Conservation (phyloP, 23 tunicate species). For the Ascidia mentula region DNA sequence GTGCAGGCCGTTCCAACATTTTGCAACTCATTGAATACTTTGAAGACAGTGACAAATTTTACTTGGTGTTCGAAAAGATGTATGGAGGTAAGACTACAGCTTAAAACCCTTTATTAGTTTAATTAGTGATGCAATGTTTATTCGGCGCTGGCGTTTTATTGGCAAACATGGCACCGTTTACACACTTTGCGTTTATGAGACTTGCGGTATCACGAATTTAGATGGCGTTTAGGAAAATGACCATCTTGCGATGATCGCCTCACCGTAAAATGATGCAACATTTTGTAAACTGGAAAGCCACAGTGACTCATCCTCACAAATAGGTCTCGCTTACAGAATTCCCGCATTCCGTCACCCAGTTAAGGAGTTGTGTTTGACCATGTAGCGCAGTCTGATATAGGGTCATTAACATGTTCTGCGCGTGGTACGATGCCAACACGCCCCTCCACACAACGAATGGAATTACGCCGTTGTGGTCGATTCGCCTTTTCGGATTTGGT, state of each 20-base stretch:
- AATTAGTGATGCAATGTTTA: too few species aligned
- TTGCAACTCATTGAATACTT: constrained; percentile 96
- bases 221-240: too few species aligned
- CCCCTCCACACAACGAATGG: background rate
- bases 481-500: too few species aligned
- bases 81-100: constrained; percentile 99
- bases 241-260: too few species aligned
- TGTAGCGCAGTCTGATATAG: background rate
- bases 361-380: background rate
- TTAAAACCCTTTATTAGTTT: too few species aligned
- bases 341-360: background rate
- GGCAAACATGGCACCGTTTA: too few species aligned
- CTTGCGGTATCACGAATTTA: too few species aligned
- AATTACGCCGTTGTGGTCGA: too few species aligned
- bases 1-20: constrained; percentile 78
- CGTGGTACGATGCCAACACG: background rate
- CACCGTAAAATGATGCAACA: background rate
- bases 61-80: constrained; percentile 99
- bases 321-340: background rate
- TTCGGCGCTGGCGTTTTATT: too few species aligned
- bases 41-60: constrained; percentile 85
- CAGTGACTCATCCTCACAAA: too few species aligned
- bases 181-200: too few species aligned
- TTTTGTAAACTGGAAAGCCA: background rate
- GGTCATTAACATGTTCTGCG: background rate